These are phyloP conservation scores for Patella depressa DNA, from an alignment of 2,888 invertebrate genomes.

Conservation along the genomic window DNA sequence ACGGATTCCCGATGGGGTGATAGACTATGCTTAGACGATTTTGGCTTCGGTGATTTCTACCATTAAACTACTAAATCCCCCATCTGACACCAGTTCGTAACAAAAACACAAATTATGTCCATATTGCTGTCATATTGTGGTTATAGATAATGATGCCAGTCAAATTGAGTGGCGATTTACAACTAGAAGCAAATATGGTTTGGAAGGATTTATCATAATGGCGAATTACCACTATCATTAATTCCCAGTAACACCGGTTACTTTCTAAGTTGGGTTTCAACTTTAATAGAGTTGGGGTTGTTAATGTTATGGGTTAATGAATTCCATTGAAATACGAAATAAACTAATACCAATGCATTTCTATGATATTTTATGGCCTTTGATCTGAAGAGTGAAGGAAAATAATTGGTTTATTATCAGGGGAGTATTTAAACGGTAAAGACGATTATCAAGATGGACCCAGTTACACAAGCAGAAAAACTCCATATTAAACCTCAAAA, in stretches of 20 bases:
- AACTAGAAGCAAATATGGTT: not conserved
- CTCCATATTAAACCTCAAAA: too few relatives aligned
- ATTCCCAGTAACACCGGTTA: not conserved
- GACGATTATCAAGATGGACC: too few relatives aligned
- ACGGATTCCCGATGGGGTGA: not conserved
- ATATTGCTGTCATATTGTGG: not conserved
- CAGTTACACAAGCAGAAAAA: too few relatives aligned
- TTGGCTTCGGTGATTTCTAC: not conserved
- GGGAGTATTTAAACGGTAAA: too few relatives aligned
- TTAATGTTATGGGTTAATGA: conserved; percentile 8
- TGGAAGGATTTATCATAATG: not conserved
- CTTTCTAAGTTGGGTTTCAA: not conserved
- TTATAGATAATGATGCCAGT: not conserved
- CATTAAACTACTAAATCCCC: not conserved
- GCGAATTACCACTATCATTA: conserved; percentile 7
- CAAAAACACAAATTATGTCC: conserved; percentile 7
- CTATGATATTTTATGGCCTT: too few relatives aligned
- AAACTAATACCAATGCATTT: not conserved
- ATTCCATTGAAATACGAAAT: conserved; percentile 2
- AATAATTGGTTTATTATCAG: too few relatives aligned
- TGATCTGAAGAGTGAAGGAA: too few relatives aligned
- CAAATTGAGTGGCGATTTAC: not conserved
- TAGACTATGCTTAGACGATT: not conserved
- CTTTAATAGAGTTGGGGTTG: conserved; percentile 2
- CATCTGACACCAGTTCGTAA: not conserved